Evolutionary conservation across 2,797 vertebrate genomes (phyloP).

Genomic region (Neoniphon sammara): DNA sequence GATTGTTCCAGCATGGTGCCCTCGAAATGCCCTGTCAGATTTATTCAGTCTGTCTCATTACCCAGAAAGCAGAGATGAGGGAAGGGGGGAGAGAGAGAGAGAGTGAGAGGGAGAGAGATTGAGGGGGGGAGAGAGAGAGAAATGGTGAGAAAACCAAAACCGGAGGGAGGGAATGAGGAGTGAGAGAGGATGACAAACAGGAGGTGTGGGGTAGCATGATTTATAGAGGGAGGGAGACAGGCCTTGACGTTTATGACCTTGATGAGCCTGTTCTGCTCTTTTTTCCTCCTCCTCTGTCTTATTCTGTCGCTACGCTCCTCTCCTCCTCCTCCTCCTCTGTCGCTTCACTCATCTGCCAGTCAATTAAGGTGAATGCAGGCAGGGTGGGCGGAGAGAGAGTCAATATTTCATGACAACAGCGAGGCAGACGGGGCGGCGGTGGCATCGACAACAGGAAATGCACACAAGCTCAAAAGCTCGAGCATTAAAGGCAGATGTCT

Average conservation of each 20-base stretch:
- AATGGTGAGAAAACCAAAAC: not conserved
- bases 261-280: slow-evolving; percentile 66
- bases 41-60: slow-evolving; percentile 27
- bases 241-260: slow-evolving; percentile 58
- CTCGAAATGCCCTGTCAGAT: slow-evolving; percentile 21
- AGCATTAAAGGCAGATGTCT: not conserved
- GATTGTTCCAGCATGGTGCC: slow-evolving; percentile 2
- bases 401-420: slow-evolving; percentile 55
- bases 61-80: slow-evolving; percentile 16
- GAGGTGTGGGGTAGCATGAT: slow-evolving; percentile 41
- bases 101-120: not conserved
- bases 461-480: not conserved
- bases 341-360: slow-evolving; percentile 40
- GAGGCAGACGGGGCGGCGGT: slow-evolving; percentile 4
- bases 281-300: slow-evolving; percentile 17
- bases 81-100: slow-evolving; percentile 5
- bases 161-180: not conserved
- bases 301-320: slow-evolving; percentile 24
- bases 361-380: slow-evolving; percentile 49
- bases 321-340: slow-evolving; percentile 30
- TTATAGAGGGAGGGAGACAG: slow-evolving; percentile 38
- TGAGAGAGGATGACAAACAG: slow-evolving; percentile 52
- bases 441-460: slow-evolving; percentile 3
- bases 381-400: slow-evolving; percentile 43
- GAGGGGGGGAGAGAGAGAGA: slow-evolving; percentile 8